Evolutionary conservation across 2,888 invertebrate species (phyloP), one percentile per base, ranked within the genome.

Genomic region (Luperina testacea): DNA sequence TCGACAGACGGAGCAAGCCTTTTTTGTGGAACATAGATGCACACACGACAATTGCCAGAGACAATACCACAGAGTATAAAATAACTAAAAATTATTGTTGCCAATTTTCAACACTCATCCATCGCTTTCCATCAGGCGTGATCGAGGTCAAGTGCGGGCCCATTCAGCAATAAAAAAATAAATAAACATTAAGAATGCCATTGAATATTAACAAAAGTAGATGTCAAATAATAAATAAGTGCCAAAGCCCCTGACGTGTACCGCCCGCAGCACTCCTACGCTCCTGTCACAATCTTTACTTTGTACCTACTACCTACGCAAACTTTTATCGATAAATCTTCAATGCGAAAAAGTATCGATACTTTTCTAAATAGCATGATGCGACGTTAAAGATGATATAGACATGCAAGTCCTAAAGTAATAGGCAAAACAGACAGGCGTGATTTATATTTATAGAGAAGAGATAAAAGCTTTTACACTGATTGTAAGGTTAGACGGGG

Each of bases 391-490:
- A 73, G 71, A 79, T 78, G 75, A 81, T 71, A 63, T 68, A 77
- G 72, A 73, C 71, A 87, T 81, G 74, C 74, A 80, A 88, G 80
- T 83, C 83, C 32, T 42, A 83, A 85, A 87, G 85, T 88, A 88
- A 87, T 78, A 83, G 75, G 53, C 51, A 69, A 72, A 71, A 61
- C 70, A 83, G 77, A 81, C 78, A 78, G 77, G 72, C 69, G 32
- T 77, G 82, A 89, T 87, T 85, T 87, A 85, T 80, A 76, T 87
- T 83, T 89, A 85, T 80, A 78, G 81, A 78, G 74, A 86, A 84
- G 53, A 87, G 64, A 88, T 82, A 87, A 79, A 88, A 88, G 87
- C 88, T 88, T 88, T 88, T 83, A 88, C 69, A 75, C 85, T 88
- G 89, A 89, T 88, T 88, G 85, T 87, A 32, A 77, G 83, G 81